phyloP scores from a whole-genome alignment of 2,888 invertebrate species.

The Operophtera brumata region DNA sequence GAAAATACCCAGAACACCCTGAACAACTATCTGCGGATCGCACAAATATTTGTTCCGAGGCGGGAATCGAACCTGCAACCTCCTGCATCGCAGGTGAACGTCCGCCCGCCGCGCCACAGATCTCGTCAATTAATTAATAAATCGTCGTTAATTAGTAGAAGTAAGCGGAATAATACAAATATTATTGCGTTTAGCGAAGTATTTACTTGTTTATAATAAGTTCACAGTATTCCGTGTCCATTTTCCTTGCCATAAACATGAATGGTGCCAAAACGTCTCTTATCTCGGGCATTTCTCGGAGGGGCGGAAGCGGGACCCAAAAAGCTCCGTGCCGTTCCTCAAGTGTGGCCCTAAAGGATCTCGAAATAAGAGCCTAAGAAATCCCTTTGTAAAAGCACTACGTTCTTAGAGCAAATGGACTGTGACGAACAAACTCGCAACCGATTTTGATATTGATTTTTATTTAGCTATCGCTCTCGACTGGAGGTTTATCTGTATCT shows the following conservation, averaged over 20 bases:
- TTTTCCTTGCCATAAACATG: slow-evolving; percentile 79
- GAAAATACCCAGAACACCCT: too few relatives aligned
- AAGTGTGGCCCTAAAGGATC: slow-evolving; percentile 78
- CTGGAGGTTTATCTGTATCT: slow-evolving; percentile 49
- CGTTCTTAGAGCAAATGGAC: slow-evolving; percentile 76
- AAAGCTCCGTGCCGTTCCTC: slow-evolving; percentile 66
- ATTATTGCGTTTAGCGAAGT: slow-evolving; percentile 33
- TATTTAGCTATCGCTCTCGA: slow-evolving; percentile 63
- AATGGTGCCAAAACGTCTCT: slow-evolving; percentile 80
- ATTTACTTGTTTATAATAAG: slow-evolving; percentile 77
- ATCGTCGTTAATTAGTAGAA: too few relatives aligned
- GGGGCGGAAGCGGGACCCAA: slow-evolving; percentile 74
- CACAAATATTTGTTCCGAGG: too few relatives aligned
- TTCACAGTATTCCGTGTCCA: slow-evolving; percentile 75
- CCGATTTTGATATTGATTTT: slow-evolving; percentile 76
- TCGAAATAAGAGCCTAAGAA: slow-evolving; percentile 72
- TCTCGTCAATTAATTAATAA: too few relatives aligned
- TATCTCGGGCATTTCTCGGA: slow-evolving; percentile 77
- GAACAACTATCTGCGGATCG: too few relatives aligned
- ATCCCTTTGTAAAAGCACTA: slow-evolving; percentile 73
- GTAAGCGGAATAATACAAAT: too few relatives aligned
- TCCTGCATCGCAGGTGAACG: too few relatives aligned
- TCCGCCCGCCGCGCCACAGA: too few relatives aligned
- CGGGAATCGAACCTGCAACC: too few relatives aligned
- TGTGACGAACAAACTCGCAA: slow-evolving; percentile 72